Conservation (phyloP, 2,113 vertebrate genomes). For the Corythoichthys haematopterus region DNA sequence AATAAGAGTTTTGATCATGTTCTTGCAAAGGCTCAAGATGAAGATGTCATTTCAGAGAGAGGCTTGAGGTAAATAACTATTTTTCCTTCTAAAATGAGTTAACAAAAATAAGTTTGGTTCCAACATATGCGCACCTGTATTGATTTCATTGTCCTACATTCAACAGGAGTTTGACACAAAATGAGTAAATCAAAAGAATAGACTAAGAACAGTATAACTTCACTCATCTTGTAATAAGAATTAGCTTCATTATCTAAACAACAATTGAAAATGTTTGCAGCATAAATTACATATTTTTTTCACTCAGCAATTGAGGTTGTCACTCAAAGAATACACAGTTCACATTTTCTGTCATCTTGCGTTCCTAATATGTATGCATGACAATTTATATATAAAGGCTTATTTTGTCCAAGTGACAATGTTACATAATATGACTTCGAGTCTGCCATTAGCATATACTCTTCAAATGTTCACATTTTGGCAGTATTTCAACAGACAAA, state of each 20-base stretch:
- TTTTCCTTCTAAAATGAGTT: neutral
- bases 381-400: neutral
- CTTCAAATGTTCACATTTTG: neutral
- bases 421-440: too few species aligned
- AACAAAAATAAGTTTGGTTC: conserved; percentile 9
- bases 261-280: neutral
- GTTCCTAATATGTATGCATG: neutral
- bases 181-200: neutral
- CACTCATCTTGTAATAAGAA: neutral
- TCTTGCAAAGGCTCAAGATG: conserved; percentile 2
- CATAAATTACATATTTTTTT: neutral
- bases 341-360: neutral
- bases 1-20: neutral
- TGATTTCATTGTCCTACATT: conserved; percentile 1
- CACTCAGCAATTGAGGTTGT: neutral
- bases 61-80: conserved; percentile 7
- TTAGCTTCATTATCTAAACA: too few species aligned
- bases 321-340: neutral
- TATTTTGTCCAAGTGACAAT: neutral
- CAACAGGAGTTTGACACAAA: neutral
- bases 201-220: neutral
- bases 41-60: neutral
- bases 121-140: neutral
- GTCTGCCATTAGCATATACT: neutral
- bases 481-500: neutral